These are phyloP conservation scores for Porites rus DNA, from an alignment of 92 coral and sea anemone species.

Conservation along the genomic window DNA sequence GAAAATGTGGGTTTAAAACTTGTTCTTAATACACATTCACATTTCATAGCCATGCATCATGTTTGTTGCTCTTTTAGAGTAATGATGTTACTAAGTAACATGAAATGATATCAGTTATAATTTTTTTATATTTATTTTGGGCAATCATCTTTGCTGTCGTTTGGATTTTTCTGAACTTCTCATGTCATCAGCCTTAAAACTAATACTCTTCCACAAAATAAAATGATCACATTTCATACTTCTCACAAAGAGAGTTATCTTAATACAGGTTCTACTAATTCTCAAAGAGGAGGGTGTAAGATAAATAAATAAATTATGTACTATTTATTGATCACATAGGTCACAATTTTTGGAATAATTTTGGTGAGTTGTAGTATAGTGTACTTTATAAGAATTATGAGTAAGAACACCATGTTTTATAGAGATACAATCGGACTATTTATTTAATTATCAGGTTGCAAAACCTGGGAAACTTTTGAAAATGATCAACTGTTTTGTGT, in stretches of 20 bases:
- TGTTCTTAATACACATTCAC: too few relatives aligned
- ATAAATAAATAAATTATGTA: not conserved
- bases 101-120: not conserved
- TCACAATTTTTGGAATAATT: slow-evolving; percentile 19
- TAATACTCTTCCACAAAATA: not conserved
- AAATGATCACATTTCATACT: not conserved
- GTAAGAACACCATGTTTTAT: slow-evolving; percentile 7
- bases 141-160: too few relatives aligned
- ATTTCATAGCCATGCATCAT: too few relatives aligned
- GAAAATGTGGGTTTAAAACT: too few relatives aligned
- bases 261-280: not conserved
- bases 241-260: not conserved
- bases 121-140: too few relatives aligned
- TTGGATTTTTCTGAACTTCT: too few relatives aligned
- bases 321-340: slow-evolving; percentile 40
- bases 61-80: too few relatives aligned
- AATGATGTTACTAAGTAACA: not conserved
- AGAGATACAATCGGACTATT: slow-evolving; percentile 30
- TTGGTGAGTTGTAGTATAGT: slow-evolving; percentile 19
- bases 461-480: not conserved
- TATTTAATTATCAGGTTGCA: not conserved
- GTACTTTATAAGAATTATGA: not conserved
- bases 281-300: not conserved
- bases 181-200: not conserved
- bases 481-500: not conserved